Base-by-base conservation (phyloP, 2,888 invertebrate species). In the Pinctada fucata region DNA sequence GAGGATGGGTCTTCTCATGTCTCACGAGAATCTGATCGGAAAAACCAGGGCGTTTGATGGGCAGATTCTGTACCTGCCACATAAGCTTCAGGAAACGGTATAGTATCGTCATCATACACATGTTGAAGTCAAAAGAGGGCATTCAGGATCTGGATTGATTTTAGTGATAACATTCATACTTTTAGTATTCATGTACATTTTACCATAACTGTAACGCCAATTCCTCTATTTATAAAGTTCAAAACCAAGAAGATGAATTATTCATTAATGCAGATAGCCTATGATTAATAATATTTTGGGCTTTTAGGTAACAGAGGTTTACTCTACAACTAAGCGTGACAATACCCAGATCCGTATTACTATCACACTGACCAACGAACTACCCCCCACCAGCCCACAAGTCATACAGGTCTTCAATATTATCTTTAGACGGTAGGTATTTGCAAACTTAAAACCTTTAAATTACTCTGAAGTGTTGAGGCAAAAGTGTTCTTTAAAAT, bases 1-100 rank as follows among this genome's bases (percentile, higher is more conserved):
- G 82, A 84, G 90, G 10, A 85, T 84, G 74, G 88, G 84, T 1
- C 78, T 92, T n/a, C 82, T 92, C 6, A 85, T 83, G 49, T 73
- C 82, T 3, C 90, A 91, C 79, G 83, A 86, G 47, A 83, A 88
- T 8, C 68, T 89, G 16, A 72, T 91, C 47, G 91, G 91, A 0
- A 78, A 77, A 48, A 87, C 86, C 0, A 82, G 83, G 13, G 90
- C 89, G 2, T 92, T 92, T 85, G 92, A 92, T 87, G 92, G 92
- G 10, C 89, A 86, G 83, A 85, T 88, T 3, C 82, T 92, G 3
- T 92, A 88, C 79, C 79, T 91, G 47, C 88, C 91, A 0, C 82
- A 80, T 3, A 86, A 87, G 65, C 83, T 92, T 2, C 84, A 84
- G 4, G 76, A 91, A 50, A 85, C 87, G 72, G 90, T 89, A 75